Percentiles rank a stretch among this genome's conserved stretches.
Evolutionary conservation across 2,113 vertebrate species (phyloP).

Genomic region (Oncorhynchus kisutch): DNA sequence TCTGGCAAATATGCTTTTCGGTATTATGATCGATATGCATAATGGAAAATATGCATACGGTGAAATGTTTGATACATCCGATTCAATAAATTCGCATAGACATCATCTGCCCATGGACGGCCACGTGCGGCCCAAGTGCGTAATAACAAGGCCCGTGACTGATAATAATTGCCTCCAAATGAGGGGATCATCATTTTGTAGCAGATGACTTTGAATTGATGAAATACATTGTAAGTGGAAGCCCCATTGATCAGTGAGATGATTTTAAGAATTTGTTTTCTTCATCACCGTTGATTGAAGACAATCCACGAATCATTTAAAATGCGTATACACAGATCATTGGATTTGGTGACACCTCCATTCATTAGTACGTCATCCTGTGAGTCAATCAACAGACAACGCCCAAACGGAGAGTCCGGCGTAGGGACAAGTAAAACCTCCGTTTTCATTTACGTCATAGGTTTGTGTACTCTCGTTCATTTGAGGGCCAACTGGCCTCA

Average conservation of each 20-base stretch:
- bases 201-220: slow-evolving; percentile 25
- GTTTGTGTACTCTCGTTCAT: slow-evolving; percentile 42
- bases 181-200: slow-evolving; percentile 56
- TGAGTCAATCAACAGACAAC: slow-evolving; percentile 4
- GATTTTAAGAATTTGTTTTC: slow-evolving; percentile 52
- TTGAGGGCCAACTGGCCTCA: slow-evolving; percentile 58
- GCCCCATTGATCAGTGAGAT: slow-evolving; percentile 50
- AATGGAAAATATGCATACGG: neutral
- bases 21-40: neutral
- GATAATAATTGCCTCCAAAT: slow-evolving; percentile 42
- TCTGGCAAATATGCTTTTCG: neutral
- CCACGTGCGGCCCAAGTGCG: neutral
- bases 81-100: neutral
- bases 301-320: slow-evolving; percentile 42
- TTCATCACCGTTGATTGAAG: slow-evolving; percentile 52
- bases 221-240: slow-evolving; percentile 22
- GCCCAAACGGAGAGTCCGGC: neutral
- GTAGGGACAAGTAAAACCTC: slow-evolving; percentile 51
- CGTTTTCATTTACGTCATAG: slow-evolving; percentile 69
- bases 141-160: slow-evolving; percentile 27
- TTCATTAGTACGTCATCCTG: slow-evolving; percentile 16
- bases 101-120: neutral
- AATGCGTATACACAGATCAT: slow-evolving; percentile 37
- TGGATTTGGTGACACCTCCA: slow-evolving; percentile 31
- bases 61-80: neutral